Evolutionary conservation across 2,113 vertebrate genomes (phyloP).

Genomic region (Myrmophylax atrothorax): DNA sequence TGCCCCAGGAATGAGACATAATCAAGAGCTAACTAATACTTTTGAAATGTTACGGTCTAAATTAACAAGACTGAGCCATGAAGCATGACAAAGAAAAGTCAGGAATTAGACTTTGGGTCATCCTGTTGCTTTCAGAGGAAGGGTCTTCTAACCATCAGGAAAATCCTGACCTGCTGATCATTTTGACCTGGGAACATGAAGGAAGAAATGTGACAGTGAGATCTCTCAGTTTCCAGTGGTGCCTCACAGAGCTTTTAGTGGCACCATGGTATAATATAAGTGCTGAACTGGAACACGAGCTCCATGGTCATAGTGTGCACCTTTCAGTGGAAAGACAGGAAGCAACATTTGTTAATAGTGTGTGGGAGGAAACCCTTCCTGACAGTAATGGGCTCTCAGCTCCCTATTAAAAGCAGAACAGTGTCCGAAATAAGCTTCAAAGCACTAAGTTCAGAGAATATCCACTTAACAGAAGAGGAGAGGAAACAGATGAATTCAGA

Average conservation of each 20-base stretch:
- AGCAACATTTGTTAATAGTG: neutral
- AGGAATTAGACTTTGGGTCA: neutral
- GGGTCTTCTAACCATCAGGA: neutral
- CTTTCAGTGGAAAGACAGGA: neutral
- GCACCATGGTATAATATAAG: neutral
- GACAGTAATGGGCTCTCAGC: neutral
- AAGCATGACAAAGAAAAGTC: neutral
- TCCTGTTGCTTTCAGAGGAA: neutral
- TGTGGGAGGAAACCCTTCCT: constrained; percentile 15
- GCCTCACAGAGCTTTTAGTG: neutral
- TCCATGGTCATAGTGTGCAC: neutral
- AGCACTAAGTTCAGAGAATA: neutral
- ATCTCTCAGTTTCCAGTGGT: neutral
- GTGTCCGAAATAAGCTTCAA: neutral
- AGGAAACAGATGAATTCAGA: constrained; percentile 1
- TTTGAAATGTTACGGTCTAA: neutral
- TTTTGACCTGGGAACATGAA: neutral
- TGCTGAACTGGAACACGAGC: neutral
- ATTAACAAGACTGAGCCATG: neutral
- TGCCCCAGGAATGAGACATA: neutral
- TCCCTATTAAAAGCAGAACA: neutral
- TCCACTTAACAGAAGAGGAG: neutral
- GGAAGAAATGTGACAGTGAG: neutral
- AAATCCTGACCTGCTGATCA: neutral
- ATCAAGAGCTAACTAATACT: neutral